A percentile compares a stretch with the other conserved stretches of the same genome.
These are phyloP conservation scores for Hydropsyche tenuis DNA, from an alignment of 1,140 invertebrate genomes.

Conservation along the genomic window DNA sequence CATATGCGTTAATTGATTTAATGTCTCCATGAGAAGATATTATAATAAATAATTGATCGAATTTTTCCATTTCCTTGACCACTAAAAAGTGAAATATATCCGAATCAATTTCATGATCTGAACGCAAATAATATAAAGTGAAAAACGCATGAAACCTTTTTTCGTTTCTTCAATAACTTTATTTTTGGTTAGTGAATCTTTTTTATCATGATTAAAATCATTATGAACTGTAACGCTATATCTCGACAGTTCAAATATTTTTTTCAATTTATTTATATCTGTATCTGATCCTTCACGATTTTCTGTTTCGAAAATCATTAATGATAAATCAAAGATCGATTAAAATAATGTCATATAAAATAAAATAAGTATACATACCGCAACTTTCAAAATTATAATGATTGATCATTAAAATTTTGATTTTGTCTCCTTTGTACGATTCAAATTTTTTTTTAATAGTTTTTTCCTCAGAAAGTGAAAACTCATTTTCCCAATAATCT, in stretches of 20 bases:
- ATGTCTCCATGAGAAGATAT: slow-evolving; percentile 9
- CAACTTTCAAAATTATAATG: not conserved
- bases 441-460: not conserved
- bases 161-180: not conserved
- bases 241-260: not conserved
- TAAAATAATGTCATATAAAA: not conserved
- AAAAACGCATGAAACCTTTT: not conserved
- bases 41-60: not conserved
- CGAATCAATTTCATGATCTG: not conserved
- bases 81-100: not conserved
- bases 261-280: not conserved
- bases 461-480: too few species aligned
- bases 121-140: not conserved
- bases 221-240: too few species aligned
- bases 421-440: not conserved
- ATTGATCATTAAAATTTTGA: not conserved
- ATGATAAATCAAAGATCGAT: too few species aligned
- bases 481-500: too few species aligned
- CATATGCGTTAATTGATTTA: not conserved
- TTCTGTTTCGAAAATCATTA: not conserved
- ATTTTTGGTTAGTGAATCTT: not conserved
- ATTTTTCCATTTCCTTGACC: not conserved
- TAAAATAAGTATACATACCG: not conserved
- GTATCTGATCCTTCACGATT: not conserved
- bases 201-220: too few species aligned